Evolutionary conservation across 2,888 invertebrate genomes (phyloP).

Genomic region (Drosophila merina): DNA sequence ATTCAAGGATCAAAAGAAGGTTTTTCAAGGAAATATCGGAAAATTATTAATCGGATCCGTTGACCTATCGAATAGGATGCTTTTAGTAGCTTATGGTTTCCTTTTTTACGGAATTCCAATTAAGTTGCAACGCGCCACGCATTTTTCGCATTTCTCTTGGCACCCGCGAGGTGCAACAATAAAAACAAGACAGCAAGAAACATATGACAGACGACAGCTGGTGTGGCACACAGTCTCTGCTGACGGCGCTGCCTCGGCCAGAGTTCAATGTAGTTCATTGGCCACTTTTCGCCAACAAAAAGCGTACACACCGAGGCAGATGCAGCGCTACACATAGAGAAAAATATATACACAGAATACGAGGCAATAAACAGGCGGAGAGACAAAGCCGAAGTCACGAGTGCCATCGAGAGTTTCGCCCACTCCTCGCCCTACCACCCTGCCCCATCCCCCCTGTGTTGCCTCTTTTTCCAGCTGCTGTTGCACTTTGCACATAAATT

Average conservation of each 20-base stretch:
- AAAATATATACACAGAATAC: constrained; percentile 38
- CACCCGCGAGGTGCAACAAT: constrained; percentile 18
- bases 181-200: constrained; percentile 27
- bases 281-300: constrained; percentile 74
- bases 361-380: constrained; percentile 47
- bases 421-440: constrained; percentile 4
- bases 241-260: constrained; percentile 49
- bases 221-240: constrained; percentile 13
- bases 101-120: neutral
- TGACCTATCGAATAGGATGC: no score
- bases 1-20: no score
- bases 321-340: constrained; percentile 24
- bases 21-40: no score
- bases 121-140: constrained; percentile 32
- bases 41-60: no score
- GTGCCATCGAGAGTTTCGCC: constrained; percentile 55
- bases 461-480: constrained; percentile 20
- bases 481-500: constrained; percentile 70
- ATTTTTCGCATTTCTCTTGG: constrained; percentile 47
- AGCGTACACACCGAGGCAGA: constrained; percentile 26
- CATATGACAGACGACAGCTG: constrained; percentile 71
- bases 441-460: neutral
- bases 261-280: constrained; percentile 80
- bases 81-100: no score
- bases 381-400: constrained; percentile 80